These are phyloP conservation scores for Coregonus clupeaformis DNA, from an alignment of 2,113 vertebrate genomes.

Conservation along the genomic window DNA sequence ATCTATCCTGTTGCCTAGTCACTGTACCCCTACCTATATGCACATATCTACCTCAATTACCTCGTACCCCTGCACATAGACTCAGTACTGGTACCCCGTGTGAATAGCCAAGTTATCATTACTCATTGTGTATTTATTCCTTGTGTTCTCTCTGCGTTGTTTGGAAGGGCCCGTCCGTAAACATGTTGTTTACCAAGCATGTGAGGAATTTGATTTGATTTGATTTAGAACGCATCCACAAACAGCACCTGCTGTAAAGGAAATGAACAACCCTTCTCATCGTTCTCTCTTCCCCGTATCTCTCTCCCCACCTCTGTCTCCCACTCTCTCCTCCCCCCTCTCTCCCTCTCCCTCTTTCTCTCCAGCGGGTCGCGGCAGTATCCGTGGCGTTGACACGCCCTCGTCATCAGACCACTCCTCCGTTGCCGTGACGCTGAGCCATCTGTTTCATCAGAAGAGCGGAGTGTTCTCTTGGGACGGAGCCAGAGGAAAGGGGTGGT, in stretches of 20 bases:
- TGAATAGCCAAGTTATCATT: too few relatives aligned
- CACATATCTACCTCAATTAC: too few relatives aligned
- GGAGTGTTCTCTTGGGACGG: constrained; percentile 76
- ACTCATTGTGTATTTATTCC: too few relatives aligned
- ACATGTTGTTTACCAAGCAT: too few relatives aligned
- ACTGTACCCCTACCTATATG: too few relatives aligned
- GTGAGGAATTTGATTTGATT: too few relatives aligned
- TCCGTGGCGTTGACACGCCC: constrained; percentile 59
- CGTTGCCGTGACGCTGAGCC: constrained; percentile 69
- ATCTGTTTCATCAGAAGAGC: constrained; percentile 88
- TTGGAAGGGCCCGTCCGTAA: too few relatives aligned
- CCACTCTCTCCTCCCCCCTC: background rate
- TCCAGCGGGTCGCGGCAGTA: constrained; percentile 83
- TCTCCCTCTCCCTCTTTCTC: constrained; percentile 6
- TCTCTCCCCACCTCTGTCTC: background rate
- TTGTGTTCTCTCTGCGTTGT: too few relatives aligned
- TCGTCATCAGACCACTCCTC: background rate
- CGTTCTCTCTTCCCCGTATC: background rate
- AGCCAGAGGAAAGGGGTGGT: constrained; percentile 74
- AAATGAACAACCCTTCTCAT: background rate
- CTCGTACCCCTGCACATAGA: too few relatives aligned
- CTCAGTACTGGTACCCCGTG: too few relatives aligned
- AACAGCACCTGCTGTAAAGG: background rate
- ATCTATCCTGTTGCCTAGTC: too few relatives aligned
- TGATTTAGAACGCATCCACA: too few relatives aligned